Base-by-base conservation (phyloP, 2,797 vertebrate species). In the Acridotheres tristis region DNA sequence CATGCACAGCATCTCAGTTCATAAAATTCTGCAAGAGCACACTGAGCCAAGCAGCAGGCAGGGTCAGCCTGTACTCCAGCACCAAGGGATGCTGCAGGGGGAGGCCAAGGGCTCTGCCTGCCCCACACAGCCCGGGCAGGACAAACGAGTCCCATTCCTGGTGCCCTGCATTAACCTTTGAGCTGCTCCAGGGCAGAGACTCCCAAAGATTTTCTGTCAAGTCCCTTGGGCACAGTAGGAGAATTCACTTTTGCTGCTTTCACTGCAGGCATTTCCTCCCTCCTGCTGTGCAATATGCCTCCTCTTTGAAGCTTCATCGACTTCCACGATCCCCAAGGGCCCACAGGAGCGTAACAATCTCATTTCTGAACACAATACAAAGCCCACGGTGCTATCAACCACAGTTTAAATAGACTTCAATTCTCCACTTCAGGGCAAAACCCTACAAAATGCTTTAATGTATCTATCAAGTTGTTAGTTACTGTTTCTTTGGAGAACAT, bases 341-440 rank as follows among this genome's bases (percentile, higher is more conserved):
- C n/a, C 23, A 42, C 5, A 7, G 1, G 25, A 73, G 75, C 0
- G 0, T 8, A 48, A 58, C 21, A 30, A 78, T 1, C 5, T 0
- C 15, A 27, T 63, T 83, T 62, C 55, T 42, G 25, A 76, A 23
- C 17, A 43, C 61, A 43, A 30, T 2, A 27, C 32, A 67, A 32
- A 72, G 38, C 30, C 20, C 48, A 42, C 3, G 0, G 16, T 23
- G 54, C 45, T 40, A 50, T 40, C 22, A 0, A 85, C 17, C 30
- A 5, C 5, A 25, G 22, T 34, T 79, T n/a, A 38, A 13, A 51
- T 62, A 85, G 30, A 36, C 16, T 11, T 15, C 13, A 25, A 30
- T 66, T 51, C 34, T 79, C 26, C 65, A 23, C 68, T 85, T 65
- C 9, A 9, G 45, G 50, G 34, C 53, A 92, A 79, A 42, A 36